phyloP scores from a whole-genome alignment of 2,888 invertebrate species.

The Acleris holmiana region DNA sequence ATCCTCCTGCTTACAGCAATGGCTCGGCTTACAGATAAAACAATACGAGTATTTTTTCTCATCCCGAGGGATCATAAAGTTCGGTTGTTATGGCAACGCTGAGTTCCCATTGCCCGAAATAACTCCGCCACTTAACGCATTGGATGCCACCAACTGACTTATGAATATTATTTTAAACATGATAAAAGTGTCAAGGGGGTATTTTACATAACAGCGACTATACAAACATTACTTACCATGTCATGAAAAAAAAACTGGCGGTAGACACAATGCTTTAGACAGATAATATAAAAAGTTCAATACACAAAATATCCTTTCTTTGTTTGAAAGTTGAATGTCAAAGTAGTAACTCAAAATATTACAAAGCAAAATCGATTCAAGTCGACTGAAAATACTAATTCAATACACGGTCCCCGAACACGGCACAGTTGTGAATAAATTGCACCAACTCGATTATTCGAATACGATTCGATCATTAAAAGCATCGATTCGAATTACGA shows the following conservation, averaged over 20 bases:
- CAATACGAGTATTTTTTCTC: constrained; percentile 17
- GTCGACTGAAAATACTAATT: constrained; percentile 29
- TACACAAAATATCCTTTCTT: neutral
- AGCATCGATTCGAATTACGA: constrained; percentile 31
- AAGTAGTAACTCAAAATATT: neutral
- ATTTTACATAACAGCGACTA: too few relatives aligned
- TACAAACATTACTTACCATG: too few relatives aligned
- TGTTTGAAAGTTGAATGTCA: neutral
- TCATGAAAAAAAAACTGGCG: too few relatives aligned
- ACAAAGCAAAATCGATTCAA: constrained; percentile 32
- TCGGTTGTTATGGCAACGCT: constrained; percentile 16
- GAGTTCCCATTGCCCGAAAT: constrained; percentile 4
- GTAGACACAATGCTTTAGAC: too few relatives aligned
- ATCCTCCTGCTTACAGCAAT: constrained; percentile 8
- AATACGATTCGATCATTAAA: constrained; percentile 29
- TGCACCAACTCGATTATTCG: constrained; percentile 26
- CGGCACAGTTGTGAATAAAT: constrained; percentile 19
- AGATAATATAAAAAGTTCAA: too few relatives aligned
- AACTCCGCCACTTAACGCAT: neutral
- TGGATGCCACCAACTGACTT: too few relatives aligned
- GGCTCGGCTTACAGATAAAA: constrained; percentile 21
- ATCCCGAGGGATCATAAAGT: constrained; percentile 19
- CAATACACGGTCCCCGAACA: constrained; percentile 24
- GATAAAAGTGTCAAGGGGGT: too few relatives aligned
- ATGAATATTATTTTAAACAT: too few relatives aligned